phyloP scores from a whole-genome alignment of 37 sponge, comb jelly and placozoan genomes.

The Trichoplax adhaerens region DNA sequence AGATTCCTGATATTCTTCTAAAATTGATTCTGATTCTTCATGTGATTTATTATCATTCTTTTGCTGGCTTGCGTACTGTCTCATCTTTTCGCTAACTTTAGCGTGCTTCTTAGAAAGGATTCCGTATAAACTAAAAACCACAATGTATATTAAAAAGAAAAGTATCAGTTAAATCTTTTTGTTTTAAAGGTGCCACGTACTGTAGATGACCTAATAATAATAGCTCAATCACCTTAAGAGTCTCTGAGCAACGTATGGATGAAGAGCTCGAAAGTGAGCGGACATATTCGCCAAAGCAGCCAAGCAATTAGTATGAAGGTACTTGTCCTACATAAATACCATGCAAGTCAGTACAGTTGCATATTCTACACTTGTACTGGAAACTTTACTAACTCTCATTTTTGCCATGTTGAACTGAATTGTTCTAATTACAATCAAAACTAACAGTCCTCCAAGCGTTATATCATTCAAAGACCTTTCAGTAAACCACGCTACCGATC shows the following conservation, averaged over 20 bases:
- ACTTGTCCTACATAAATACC: constrained; percentile 50
- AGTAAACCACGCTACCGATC: constrained; percentile 66
- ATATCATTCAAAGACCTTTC: constrained; percentile 46
- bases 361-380: no score
- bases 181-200: background rate
- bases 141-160: background rate
- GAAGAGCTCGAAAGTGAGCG: constrained; percentile 61
- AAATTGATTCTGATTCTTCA: no score
- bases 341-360: no score
- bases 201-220: background rate
- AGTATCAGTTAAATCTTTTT: background rate
- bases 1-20: background rate
- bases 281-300: constrained; percentile 96
- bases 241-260: constrained; percentile 62
- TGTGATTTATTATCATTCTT: no score
- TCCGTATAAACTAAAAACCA: constrained; percentile 36
- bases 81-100: constrained; percentile 28
- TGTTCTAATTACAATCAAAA: constrained; percentile 61
- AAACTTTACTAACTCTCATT: constrained; percentile 38
- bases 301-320: constrained; percentile 92
- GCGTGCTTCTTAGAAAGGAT: constrained; percentile 66
- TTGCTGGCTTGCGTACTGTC: background rate
- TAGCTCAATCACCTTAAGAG: constrained; percentile 33
- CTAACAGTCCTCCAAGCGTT: constrained; percentile 68
- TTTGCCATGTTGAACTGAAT: constrained; percentile 83